These are phyloP conservation scores for Synergus japonicus DNA, from an alignment of 2,888 invertebrate genomes.

Conservation along the genomic window DNA sequence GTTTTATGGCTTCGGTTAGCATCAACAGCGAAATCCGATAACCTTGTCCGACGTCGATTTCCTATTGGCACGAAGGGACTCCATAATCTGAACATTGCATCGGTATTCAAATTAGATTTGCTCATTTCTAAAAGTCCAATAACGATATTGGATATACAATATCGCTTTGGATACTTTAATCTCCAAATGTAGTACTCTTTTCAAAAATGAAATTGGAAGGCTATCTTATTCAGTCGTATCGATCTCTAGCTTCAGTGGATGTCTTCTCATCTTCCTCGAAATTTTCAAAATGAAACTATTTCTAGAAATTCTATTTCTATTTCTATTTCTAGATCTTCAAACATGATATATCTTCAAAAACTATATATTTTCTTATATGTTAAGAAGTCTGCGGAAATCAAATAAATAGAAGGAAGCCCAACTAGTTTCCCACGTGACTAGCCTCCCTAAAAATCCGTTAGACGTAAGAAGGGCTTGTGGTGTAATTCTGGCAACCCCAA, in stretches of 20 bases:
- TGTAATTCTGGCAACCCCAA: slow-evolving; percentile 34
- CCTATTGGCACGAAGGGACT: neutral
- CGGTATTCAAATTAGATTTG: neutral
- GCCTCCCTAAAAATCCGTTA: slow-evolving; percentile 8
- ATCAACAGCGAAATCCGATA: slow-evolving; percentile 67
- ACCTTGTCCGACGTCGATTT: slow-evolving; percentile 57
- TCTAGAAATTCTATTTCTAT: too few species aligned
- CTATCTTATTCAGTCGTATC: neutral
- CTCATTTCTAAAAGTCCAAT: neutral
- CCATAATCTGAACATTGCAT: neutral
- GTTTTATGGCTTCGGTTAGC: slow-evolving; percentile 68
- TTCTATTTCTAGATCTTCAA: too few species aligned
- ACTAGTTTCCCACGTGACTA: slow-evolving; percentile 19
- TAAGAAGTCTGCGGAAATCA: neutral
- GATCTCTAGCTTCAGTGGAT: neutral
- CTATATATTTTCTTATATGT: neutral
- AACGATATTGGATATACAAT: neutral
- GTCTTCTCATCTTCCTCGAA: neutral
- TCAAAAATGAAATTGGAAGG: neutral
- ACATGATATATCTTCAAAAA: too few species aligned
- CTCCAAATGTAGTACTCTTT: neutral
- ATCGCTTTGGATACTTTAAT: neutral
- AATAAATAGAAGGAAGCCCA: slow-evolving; percentile 19
- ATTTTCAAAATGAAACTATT: neutral
- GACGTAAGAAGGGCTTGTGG: slow-evolving; percentile 12